Percentiles rank a stretch among this genome's conserved stretches.
Conservation (phyloP, 2,113 vertebrate species). For the Opisthocomus hoazin region DNA sequence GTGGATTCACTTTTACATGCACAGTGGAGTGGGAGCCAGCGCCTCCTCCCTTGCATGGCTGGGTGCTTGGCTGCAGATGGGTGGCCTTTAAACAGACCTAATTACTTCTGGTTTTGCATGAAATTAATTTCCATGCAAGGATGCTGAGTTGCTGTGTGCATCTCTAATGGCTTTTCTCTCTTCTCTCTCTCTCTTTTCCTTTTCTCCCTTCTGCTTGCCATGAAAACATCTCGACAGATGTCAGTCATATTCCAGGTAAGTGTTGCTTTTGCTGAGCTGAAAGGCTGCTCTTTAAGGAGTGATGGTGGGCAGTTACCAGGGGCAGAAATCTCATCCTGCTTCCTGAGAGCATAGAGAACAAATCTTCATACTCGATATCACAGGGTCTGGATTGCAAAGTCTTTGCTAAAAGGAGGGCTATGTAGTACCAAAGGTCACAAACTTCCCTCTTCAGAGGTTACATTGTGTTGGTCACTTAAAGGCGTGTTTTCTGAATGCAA, state of each 20-base stretch:
- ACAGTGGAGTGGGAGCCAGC: conserved; percentile 66
- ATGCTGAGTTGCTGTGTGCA: conserved; percentile 57
- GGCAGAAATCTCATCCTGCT: neutral
- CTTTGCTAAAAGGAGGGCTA: neutral
- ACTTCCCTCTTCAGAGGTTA: neutral
- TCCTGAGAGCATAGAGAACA: neutral
- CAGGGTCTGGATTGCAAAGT: neutral
- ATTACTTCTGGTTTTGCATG: conserved; percentile 79
- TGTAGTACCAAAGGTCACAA: neutral
- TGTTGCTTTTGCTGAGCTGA: conserved; percentile 57
- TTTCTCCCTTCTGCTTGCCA: conserved; percentile 68
- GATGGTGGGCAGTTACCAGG: neutral
- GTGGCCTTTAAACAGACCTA: conserved; percentile 51
- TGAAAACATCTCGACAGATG: conserved; percentile 82
- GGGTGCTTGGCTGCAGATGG: conserved; percentile 64
- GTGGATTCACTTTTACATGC: conserved; percentile 70
- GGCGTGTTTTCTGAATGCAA: neutral
- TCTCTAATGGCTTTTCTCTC: conserved; percentile 71
- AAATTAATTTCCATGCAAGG: conserved; percentile 77
- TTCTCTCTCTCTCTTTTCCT: conserved; percentile 39
- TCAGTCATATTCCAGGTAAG: conserved; percentile 93
- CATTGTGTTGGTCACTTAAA: conserved; percentile 36
- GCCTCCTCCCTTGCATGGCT: conserved; percentile 74
- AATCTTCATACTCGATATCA: neutral
- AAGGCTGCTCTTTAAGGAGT: neutral